Evolutionary conservation across 2,113 vertebrate genomes (phyloP), one percentile per base, ranked within the genome.

Genomic region (Bombycilla garrulus): DNA sequence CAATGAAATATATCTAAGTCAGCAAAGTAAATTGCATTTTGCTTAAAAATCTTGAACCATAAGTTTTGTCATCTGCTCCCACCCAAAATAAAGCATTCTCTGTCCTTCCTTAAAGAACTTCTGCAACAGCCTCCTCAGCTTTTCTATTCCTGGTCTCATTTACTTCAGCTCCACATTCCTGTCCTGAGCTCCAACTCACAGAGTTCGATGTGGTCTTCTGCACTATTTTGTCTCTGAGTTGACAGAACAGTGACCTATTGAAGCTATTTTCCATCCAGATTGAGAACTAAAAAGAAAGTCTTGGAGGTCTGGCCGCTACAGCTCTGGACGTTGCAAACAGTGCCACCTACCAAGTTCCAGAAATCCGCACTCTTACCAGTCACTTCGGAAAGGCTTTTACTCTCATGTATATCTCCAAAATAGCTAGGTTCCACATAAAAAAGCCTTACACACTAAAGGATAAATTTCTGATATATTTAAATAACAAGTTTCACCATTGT

Each of bases 301-400:
- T 82, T 85, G 51, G 42, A 88, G 61, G 36, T 71, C n/a, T 88
- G 64, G 44, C 67, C 0, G 0, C 54, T 57, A 42, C 9, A 85
- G n/a, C 48, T 84, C 72, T 71, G 40, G 61, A 53, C 53, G 76
- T 81, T 81, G 87, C 84, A 81, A 89, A 95, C 73, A 92, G 71
- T 96, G 93, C 94, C 90, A 96, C 95, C 88, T 96, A 94, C 40
- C 86, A 83, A 60, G 61, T 66, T 72, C 53, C 82, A 95, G 82
- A 94, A 88, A 77, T 51, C 51, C 4, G 2, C 35, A 42, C 53
- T 88, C n/a, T 50, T 86, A 79, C 50, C 70, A 73, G 53, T 60
- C 62, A 86, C 58, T 86, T 88, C 0, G 3, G 67, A 62, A 60
- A 71, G 65, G 26, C 85, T 90, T 91, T 90, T 84, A 56, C 23